phyloP scores from a whole-genome alignment of 2,113 vertebrate species.

The Fukomys damarensis region DNA sequence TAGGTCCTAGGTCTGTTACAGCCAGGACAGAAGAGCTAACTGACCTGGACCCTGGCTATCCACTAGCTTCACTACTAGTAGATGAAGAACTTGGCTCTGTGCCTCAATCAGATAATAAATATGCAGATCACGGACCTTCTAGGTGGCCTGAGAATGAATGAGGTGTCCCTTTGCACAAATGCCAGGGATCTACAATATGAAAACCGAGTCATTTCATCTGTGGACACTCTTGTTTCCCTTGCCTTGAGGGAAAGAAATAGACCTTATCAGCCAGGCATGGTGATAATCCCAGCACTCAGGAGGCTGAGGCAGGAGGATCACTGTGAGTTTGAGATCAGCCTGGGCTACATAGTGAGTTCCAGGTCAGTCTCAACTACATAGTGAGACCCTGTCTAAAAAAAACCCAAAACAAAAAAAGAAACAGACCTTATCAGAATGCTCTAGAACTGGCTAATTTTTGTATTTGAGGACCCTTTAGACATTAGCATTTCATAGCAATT shows the following conservation, averaged over 20 bases:
- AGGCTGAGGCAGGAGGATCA: too few species aligned
- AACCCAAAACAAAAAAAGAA: too few species aligned
- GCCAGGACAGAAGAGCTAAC: neutral
- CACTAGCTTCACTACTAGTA: neutral
- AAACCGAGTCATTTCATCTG: neutral
- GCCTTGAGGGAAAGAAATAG: neutral
- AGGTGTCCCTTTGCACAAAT: neutral
- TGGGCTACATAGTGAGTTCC: too few species aligned
- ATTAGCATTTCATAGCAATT: neutral
- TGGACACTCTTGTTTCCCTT: neutral
- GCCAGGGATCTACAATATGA: neutral
- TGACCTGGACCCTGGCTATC: fast-evolving
- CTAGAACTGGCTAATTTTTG: neutral
- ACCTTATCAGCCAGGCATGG: neutral
- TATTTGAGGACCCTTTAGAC: neutral
- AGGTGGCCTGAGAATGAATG: neutral
- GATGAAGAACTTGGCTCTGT: neutral
- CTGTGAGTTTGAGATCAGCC: too few species aligned
- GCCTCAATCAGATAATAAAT: neutral
- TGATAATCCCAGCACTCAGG: too few species aligned
- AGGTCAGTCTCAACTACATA: too few species aligned
- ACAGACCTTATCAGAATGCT: neutral
- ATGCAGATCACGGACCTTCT: neutral
- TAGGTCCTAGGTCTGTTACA: neutral
- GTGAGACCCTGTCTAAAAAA: too few species aligned